Base-by-base conservation (phyloP, 2,888 invertebrate species). In the Eupeodes latifasciatus region DNA sequence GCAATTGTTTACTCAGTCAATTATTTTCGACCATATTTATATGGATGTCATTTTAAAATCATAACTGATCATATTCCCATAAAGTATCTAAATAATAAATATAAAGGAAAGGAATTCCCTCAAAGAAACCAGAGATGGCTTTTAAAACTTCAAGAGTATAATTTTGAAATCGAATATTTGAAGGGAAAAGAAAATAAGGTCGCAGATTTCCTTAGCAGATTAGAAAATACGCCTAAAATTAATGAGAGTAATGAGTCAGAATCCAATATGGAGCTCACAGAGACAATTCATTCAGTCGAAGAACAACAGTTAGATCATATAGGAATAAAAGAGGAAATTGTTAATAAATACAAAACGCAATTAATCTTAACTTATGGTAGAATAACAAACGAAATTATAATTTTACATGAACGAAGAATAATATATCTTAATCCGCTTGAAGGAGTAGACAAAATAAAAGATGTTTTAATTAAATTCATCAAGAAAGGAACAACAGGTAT, bases 151-250 rank as follows among this genome's bases (percentile, higher is more conserved):
- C 64, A 64, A 53, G 64, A 77, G 11, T 66, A 77, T 36, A 66
- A 77, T n/a, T 77, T 55, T 40, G 44, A 66, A 69, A 88, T 89
- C 11, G 82, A 88, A 12, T 89, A 89, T 61, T 51, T 87, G n/a
- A 57, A 83, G 71, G 83, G 85, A 0, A 88, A 83, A 16, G 79
- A 88, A 53, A 88, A 86, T 47, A 85, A 84, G 64, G 86, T 89
- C 0, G 86, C 86, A 19, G 90, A 89, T 75, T 89, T 71, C 81
- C 71, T 89, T 19, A 89, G 89, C 61, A 83, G 88, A 59, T 19
- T 83, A 47, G 85, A 87, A 87, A 78, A 85, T 16, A 47, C 27
- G 34, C 47, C 34, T 9, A 66, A 82, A 47, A 79, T 71, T 64
- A 69, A 69, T 7, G 71, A 82, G 57, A 61, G 81, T 61, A 81